phyloP scores from a whole-genome alignment of 2,888 invertebrate species.

The Drosophila ustulata region DNA sequence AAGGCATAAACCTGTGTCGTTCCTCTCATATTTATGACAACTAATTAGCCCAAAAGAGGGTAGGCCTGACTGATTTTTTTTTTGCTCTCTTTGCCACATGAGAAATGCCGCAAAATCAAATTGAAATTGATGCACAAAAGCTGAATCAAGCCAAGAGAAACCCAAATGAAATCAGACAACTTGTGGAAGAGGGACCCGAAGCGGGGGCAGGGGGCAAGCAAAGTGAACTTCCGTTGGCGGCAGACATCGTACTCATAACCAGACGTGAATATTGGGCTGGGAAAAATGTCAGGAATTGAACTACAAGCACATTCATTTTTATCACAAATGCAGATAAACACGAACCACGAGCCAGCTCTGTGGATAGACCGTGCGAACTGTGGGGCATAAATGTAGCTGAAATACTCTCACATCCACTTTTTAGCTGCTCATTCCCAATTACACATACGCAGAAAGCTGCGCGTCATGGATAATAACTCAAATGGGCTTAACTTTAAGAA shows the following conservation, averaged over 20 bases:
- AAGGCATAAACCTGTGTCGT: conserved; percentile 8
- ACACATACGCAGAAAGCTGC: neutral
- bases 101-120: conserved; percentile 42
- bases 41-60: conserved; percentile 42
- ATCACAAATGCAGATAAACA: conserved; percentile 44
- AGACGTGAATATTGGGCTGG: conserved; percentile 14
- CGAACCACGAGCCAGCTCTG: neutral
- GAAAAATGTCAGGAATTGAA: conserved; percentile 33
- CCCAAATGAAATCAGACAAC: conserved; percentile 39
- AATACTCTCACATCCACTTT: conserved; percentile 21
- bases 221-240: conserved; percentile 32
- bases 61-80: neutral
- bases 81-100: neutral
- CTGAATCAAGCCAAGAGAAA: conserved; percentile 29
- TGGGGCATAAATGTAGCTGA: conserved; percentile 17
- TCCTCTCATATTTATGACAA: conserved; percentile 40
- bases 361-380: conserved; percentile 4
- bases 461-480: neutral
- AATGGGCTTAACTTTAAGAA: neutral
- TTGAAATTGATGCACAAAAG: conserved; percentile 32
- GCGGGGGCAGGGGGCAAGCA: conserved; percentile 1
- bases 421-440: conserved; percentile 19
- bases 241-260: conserved; percentile 24
- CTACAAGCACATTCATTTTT: conserved; percentile 42
- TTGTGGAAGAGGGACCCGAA: neutral